Percentiles rank a stretch among this genome's conserved stretches.
Conservation (phyloP, 2,888 invertebrate species). For the Dioctria rufipes region DNA sequence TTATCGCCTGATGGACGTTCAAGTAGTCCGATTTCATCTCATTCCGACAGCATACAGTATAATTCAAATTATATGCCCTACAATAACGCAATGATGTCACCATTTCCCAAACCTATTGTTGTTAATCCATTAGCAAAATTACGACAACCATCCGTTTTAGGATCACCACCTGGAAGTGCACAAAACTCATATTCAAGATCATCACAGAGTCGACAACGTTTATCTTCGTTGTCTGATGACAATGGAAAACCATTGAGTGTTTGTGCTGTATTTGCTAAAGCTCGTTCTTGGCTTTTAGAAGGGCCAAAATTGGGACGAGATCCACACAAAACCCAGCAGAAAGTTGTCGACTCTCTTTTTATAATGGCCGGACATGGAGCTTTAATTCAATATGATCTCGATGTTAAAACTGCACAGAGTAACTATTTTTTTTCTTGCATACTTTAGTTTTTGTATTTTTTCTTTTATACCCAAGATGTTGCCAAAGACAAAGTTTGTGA, state of each 20-base stretch:
- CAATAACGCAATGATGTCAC: conserved; percentile 91
- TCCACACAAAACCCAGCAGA: conserved; percentile 71
- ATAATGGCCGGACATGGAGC: conserved; percentile 91
- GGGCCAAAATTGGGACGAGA: conserved; percentile 72
- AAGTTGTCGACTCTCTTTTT: conserved; percentile 87
- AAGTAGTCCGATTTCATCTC: conserved; percentile 77
- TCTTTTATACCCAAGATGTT: conserved; percentile 72
- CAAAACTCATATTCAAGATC: conserved; percentile 59
- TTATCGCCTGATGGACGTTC: conserved; percentile 81
- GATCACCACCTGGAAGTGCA: conserved; percentile 67
- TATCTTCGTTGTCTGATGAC: conserved; percentile 81
- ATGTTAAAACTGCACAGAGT: conserved; percentile 80
- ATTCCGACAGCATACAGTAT: conserved; percentile 70
- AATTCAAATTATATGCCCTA: conserved; percentile 75
- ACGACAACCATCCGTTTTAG: conserved; percentile 76
- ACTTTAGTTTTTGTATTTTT: conserved; percentile 19
- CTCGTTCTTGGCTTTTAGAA: conserved; percentile 79
- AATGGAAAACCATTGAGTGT: conserved; percentile 82
- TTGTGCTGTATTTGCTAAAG: conserved; percentile 84
- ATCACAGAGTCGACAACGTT: conserved; percentile 76
- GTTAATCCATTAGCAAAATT: conserved; percentile 89
- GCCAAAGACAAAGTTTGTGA: conserved; percentile 90
- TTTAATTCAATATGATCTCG: conserved; percentile 90
- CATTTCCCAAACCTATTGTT: conserved; percentile 89
- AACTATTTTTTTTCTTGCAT: conserved; percentile 56